Evolutionary conservation across 2,113 vertebrate genomes (phyloP), one percentile per base, ranked within the genome.

Genomic region (Oenanthe melanoleuca): DNA sequence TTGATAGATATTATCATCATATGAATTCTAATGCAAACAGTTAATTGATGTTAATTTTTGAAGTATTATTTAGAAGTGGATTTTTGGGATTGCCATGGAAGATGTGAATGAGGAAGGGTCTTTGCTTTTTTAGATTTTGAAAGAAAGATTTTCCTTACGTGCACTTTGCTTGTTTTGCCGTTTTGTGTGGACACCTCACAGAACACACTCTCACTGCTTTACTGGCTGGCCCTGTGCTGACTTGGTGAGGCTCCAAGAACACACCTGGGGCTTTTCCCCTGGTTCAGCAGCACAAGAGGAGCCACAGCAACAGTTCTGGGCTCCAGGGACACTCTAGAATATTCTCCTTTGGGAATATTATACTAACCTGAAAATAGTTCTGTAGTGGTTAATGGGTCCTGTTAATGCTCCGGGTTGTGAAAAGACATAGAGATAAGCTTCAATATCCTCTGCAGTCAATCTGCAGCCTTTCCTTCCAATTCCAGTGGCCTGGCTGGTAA

Each of bases 321-420:
- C 53, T 94, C 75, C 73, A 88, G 55, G 24, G 56, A 77, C 34
- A 52, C 59, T 85, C 45, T 67, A 38, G 38, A 79, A 74, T 70
- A 50, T 88, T 88, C 89, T 89, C 50, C 86, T 95, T 59, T 74
- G 38, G 70, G 50, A 91, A 65, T 42, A 55, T 80, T 87, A 38
- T 26, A 96, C 97, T 97, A 72, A 99, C 99, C 99, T 99, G 98
- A 99, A 99, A 85, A 99, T 98, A 95, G 98, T 99, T 96, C 99
- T 99, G 96, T 98, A 99, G 87, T 99, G 99, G 97, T 99, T 99
- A 93, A 99, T 99, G 57, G 99, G 99, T 78, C 99, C 99, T 11
- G 98, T 99, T 91, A 99, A 97, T 55, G 99, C 99, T 94, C 99
- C 99, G 1, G 99, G 99, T 97, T 99, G 99, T 56, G 99, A 99